Base-by-base conservation (phyloP, 2,888 invertebrate species). In the Heliconius aoede region DNA sequence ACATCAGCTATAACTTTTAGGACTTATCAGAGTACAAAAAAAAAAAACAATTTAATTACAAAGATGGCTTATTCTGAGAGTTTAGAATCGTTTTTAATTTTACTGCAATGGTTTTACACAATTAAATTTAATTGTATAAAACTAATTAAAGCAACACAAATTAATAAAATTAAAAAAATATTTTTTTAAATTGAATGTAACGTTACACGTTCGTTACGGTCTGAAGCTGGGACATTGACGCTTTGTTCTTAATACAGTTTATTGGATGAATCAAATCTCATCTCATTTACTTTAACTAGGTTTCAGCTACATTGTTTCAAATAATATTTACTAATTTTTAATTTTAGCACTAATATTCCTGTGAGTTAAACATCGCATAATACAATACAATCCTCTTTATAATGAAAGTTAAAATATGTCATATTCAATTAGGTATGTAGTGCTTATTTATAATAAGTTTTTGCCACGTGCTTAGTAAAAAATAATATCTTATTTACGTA, bases 101-200 rank as follows among this genome's bases (percentile, higher is more conserved):
- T 58, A 60, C 72, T 18, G 72, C 40, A 55, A 62, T 72, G 30
- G 28, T n/a, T n/a, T n/a, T n/a, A n/a, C n/a, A n/a, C n/a, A n/a
- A n/a, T n/a, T n/a, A 69, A 68, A 65, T 60, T 55, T 76, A 76
- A 74, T 79, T 74, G 67, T 32, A 68, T 24, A 68, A 72, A 74
- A 74, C 73, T 91, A 92, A 92, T 92, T 91, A 91, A 88, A 84
- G 86, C 83, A 83, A 89, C 89, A 88, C 77, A 76, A 77, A 78
- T 76, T 78, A 78, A 78, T 69, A 69, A 69, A 69, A 69, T 55
- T 32, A 76, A 78, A 90, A n/a, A 89, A 90, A 91, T 86, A 90
- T 89, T 89, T 87, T 89, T 89, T 90, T 86, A 89, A 90, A 90
- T 90, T 90, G 90, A 89, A 89, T 90, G 87, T 88, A 88, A 87